Base-by-base conservation (phyloP, 2,113 vertebrate genomes). In the Alligator sinensis region DNA sequence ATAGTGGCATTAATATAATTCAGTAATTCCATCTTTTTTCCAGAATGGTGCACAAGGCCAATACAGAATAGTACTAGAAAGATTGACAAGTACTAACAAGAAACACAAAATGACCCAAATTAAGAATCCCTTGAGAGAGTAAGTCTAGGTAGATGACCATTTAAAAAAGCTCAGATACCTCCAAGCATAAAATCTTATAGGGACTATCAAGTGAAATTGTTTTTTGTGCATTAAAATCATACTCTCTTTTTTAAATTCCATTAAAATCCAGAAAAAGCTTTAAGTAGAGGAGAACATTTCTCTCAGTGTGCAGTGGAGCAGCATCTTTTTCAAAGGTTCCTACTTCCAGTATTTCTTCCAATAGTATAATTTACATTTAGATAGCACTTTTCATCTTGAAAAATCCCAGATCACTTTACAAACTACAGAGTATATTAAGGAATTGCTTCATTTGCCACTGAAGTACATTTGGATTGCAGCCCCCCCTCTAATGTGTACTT, bases 271-370 rank as follows among this genome's bases (percentile, higher is more conserved):
- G 66, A 82, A 84, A 88, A 78, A 25, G 3, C 9, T 61, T 3
- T 57, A 7, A 82, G 17, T 61, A 27, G 64, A 80, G 93, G 79
- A 78, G 85, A 81, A 5, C 1, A 81, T 89, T 95, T 92, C 77
- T 91, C 76, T 21, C 89, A 86, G 78, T 91, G 84, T 55, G 1
- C 55, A n/a, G 55, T 84, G 55, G 17, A 82, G n/a, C 88, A 86
- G 89, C 93, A 91, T 77, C 76, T 84, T 78, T 94, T 93, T 93
- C 79, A 78, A 96, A 89, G 55, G 13, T 79, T 89, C 78, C 63
- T 5, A 1, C 81, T 90, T 88, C 91, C 59, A 78, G n/a, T 60
- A 93, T 34, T 68, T 84, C 17, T 84, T 57, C 61, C 86, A 55
- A 28, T 91, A 24, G 5, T 89, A 70, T 77, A 84, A 90, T 94